Base-by-base conservation (phyloP, 2,888 invertebrate species). In the Margaritifera margaritifera region DNA sequence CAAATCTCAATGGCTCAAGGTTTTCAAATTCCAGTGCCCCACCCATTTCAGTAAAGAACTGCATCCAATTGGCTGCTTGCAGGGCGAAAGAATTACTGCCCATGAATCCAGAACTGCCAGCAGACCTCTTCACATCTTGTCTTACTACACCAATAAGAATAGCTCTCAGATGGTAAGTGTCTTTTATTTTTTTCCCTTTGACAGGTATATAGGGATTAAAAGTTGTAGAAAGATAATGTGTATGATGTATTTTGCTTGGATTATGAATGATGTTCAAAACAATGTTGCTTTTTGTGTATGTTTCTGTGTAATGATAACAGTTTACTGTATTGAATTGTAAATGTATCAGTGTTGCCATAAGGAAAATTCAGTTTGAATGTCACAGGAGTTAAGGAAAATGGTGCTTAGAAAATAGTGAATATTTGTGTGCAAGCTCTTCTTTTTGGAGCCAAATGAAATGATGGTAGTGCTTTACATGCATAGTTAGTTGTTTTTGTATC, bases 71-170 rank as follows among this genome's bases (percentile, higher is more conserved):
- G 86, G 99, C 96, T 54, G 98, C 99, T 27, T 99, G 99, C 90
- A 94, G 95, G 54, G 93, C 94, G n/a, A 95, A 94, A 84, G 97
- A 99, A 91, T 93, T 94, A 79, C 92, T 99, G 85, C 99, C 99
- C 22, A 97, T 97, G 96, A 95, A 96, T 92, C 95, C 99, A 0
- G 96, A 98, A 90, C 92, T 99, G 86, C 99, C 99, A 6, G 99
- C 99, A 3, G 99, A 94, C 88, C 92, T 99, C 84, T 99, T 99
- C 92, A 99, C 99, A 50, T 94, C 98, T 20, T 99, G 99, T 91
- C 93, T 99, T 84, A 99, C 99, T 66, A 99, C 99, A 67, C 99
- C 99, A 58, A 98, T 99, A 84, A 96, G 96, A 92, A 96, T 96
- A 87, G 97, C 97, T 73, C 92, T 98, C 77, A 93, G 95, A 89